Base-by-base conservation (phyloP, 2,797 vertebrate species). In the Hephaestus fuliginosus region DNA sequence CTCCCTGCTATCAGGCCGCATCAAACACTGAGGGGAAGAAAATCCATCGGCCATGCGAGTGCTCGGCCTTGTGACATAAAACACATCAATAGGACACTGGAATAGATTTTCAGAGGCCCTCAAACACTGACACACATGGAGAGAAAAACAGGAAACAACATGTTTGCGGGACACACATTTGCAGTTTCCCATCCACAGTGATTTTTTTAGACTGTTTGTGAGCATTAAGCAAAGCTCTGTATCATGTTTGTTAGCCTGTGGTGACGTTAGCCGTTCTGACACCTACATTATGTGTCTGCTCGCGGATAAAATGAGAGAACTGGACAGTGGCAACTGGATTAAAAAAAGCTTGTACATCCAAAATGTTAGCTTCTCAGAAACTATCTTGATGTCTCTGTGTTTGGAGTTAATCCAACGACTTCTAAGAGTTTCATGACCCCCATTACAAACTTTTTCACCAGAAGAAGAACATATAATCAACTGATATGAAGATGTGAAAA, bases 41-140 rank as follows among this genome's bases (percentile, higher is more conserved):
- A 96, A 96, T 96, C 96, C 96, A 96, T 96, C 95, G 96, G 95
- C 96, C 95, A 95, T 96, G 96, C 93, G 86, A 96, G 76, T 94
- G 96, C 96, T 94, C 95, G 86, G 96, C 95, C 95, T 94, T 95
- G 94, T 96, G 96, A 96, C 95, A 96, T 93, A 88, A 91, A 94
- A 94, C 83, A 91, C 95, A 96, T 97, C 96, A 96, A 95, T 96
- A 95, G 96, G 95, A 97, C 96, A 95, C 96, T 96, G 96, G 94
- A 95, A 96, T 66, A 95, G 95, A 96, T 94, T 95, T 95, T 86
- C 73, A 84, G 71, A 82, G 80, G 71, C 76, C 84, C 65, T 83
- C 70, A 28, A 78, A 88, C 78, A 82, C 70, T 78, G 30, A 91
- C 73, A 86, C 68, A 78, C 74, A 70, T 28, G 76, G 67, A 75